Evolutionary conservation across 2,888 invertebrate genomes (phyloP), one percentile per base, ranked within the genome.

Genomic region (Caenorhabditis sp.): DNA sequence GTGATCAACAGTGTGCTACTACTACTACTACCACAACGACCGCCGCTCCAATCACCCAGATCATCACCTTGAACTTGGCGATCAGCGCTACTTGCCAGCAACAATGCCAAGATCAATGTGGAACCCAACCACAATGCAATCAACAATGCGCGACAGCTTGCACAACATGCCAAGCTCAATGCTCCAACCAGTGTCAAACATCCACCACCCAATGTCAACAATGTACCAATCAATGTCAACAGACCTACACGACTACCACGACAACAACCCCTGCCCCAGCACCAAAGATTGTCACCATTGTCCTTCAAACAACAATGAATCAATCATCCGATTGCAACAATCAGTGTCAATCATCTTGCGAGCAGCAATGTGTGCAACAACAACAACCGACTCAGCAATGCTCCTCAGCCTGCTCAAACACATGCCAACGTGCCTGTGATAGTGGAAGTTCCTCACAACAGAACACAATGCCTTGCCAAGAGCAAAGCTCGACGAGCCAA

Each of bases 291-390:
- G 62, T 76, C 58, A 62, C 75, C 36, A 67, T 78, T 57, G 54
- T 73, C 17, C 67, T 78, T 31, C 63, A 73, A 36, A 66, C 76
- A 5, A 63, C 67, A 21, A 58, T 79, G 20, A 70, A 71, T 27
- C 75, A 77, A 63, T 71, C 75, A 17, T 50, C 70, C 38, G 73
- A 76, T 54, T 80, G 80, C 52, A 56, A 63, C 36, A 75, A 72
- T 38, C 78, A 78, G 59, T 80, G 80, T 62, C 73, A 80, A 61
- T 65, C 70, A 49, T 60, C 73, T 17, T 80, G 80, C 70, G 67
- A 68, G 23, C 74, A 76, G 57, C 77, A 80, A 56, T 79, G 76
- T 27, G 74, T 75, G 52, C 70, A 72, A 36, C 80, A 80, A 63
- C 75, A 77, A 25, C 77, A 80, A 69, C 77, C 80, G 59, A 60